phyloP scores from a whole-genome alignment of 2,888 invertebrate genomes.

The Chloroclystis v-ata region DNA sequence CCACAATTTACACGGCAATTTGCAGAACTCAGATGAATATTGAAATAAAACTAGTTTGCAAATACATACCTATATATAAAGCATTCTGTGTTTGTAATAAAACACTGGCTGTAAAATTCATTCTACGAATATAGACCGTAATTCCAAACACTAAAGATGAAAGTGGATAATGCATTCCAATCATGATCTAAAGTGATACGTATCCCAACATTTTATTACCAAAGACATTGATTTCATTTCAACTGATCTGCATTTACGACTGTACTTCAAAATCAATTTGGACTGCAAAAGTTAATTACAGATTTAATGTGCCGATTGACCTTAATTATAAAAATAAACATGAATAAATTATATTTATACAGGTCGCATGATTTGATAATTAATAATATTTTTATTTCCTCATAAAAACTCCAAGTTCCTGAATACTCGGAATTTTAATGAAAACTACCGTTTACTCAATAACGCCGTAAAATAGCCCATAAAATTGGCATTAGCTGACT shows the following conservation, averaged over 20 bases:
- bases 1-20: conserved; percentile 25
- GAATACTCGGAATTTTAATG: too few species aligned
- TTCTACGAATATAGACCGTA: conserved; percentile 23
- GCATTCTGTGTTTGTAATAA: conserved; percentile 7
- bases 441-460: too few species aligned
- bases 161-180: conserved; percentile 24
- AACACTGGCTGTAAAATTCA: conserved; percentile 13
- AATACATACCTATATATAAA: conserved; percentile 17
- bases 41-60: conserved; percentile 23
- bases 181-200: conserved; percentile 23
- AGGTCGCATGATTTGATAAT: too few species aligned
- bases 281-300: neutral
- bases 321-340: conserved; percentile 1
- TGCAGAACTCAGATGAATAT: conserved; percentile 9
- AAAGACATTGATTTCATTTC: conserved; percentile 24
- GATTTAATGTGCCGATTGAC: neutral
- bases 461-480: too few species aligned
- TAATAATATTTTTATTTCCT: too few species aligned
- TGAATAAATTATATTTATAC: too few species aligned
- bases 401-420: too few species aligned
- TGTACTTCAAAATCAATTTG: conserved; percentile 20
- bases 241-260: conserved; percentile 22
- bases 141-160: conserved; percentile 21
- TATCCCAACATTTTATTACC: conserved; percentile 25
- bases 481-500: too few species aligned